Evolutionary conservation across 2,888 invertebrate species (phyloP), one percentile per base, ranked within the genome.

Genomic region (Xanthorhoe designata): DNA sequence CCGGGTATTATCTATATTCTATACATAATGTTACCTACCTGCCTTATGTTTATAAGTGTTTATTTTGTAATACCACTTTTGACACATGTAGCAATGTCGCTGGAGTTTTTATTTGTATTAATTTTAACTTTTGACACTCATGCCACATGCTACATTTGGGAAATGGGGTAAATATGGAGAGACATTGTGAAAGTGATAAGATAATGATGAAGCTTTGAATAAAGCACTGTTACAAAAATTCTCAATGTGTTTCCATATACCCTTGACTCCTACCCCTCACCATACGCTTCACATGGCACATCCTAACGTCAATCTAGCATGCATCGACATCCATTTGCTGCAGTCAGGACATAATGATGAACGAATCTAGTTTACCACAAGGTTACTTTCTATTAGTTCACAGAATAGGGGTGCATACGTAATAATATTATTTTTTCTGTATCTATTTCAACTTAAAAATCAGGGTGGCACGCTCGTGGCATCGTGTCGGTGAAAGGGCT

Each of bases 121-220:
- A 87, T 88, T 90, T 89, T 87, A 89, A 88, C 85, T 88, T 80
- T 84, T 81, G 81, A 89, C 84, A 86, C 91, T 90, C 90, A 85
- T 85, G 91, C 91, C 85, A 92, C 92, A 87, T 94, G 94, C 94
- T 94, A 94, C 94, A 94, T 94, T 83, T 94, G 94, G 92, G 94
- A 94, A 94, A 92, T 93, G 94, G 96, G 96, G 95, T 96, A 96
- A 94, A 93, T 94, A 94, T 95, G 95, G 94, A 95, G 94, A 94
- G 94, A 95, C 95, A 95, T 95, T 95, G 95, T 95, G 95, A 95
- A 92, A 92, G 89, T 92, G 92, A 92, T 92, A 91, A 91, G 90
- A 92, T 91, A 42, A 91, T 90, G 92, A 92, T 92, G 94, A 92
- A 82, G 92, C 94, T 94, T 92, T 94, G 91, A 95, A 95, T 95